These are phyloP conservation scores for Acropora tenuis DNA, from an alignment of 64 coral and sea anemone species.

Conservation along the genomic window DNA sequence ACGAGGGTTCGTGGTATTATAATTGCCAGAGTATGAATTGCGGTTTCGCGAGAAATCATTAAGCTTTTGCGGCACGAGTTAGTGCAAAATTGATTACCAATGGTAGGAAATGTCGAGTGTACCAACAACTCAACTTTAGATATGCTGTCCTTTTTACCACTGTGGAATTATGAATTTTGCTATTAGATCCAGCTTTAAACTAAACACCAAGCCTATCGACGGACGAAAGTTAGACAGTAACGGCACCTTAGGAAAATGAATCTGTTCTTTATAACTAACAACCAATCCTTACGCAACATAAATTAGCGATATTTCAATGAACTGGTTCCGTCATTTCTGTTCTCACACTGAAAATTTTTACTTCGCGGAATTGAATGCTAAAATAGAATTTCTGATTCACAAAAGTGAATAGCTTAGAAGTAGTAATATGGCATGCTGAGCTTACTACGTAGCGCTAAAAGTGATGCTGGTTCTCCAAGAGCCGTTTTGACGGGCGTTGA, in stretches of 20 bases:
- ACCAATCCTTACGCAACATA: not conserved
- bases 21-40: slow-evolving; percentile 7
- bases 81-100: not conserved
- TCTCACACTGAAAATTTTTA: not conserved
- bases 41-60: slow-evolving; percentile 34
- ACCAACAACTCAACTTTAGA: not conserved
- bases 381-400: not conserved
- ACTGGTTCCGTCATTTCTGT: not conserved
- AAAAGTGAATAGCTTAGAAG: not conserved
- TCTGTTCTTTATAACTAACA: not conserved
- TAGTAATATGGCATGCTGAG: not conserved
- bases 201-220: not conserved
- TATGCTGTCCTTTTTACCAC: not conserved
- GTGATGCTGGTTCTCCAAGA: slow-evolving; percentile 2
- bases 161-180: not conserved
- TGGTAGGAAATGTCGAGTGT: not conserved
- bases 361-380: not conserved
- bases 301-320: not conserved
- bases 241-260: not conserved
- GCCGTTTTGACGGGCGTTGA: slow-evolving; percentile 3
- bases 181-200: not conserved
- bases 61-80: not conserved
- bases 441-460: not conserved
- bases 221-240: too few relatives aligned
- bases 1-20: slow-evolving; percentile 10